Evolutionary conservation across 2,113 vertebrate species (phyloP), one percentile per base, ranked within the genome.

Genomic region (Ondatra zibethicus): DNA sequence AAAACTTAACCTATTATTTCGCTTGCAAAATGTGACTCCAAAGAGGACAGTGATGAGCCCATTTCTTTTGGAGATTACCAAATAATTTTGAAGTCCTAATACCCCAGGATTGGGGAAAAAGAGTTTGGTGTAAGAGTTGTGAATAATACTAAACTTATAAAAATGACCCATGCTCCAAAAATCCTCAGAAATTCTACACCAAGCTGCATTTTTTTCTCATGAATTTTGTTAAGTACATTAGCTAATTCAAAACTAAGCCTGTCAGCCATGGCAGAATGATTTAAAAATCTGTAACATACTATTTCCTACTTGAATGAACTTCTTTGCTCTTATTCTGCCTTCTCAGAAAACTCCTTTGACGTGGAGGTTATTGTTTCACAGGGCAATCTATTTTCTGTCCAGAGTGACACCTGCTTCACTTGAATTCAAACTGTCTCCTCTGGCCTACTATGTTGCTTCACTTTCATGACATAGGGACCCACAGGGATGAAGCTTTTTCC

Each of bases 381-480:
- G 78, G 17, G n/a, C 11, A 66, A 77, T 88, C 2, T 36, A 36
- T 39, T 94, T 78, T n/a, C 21, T 47, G n/a, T 92, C 72, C 78
- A 68, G 12, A 36, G 0, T 47, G 1, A 0, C 9, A 45, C 36
- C 13, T 12, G 13, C 6, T 3, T 19, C 19, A 29, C 58, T 29
- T 66, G 23, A 84, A 17, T 45, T 11, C 39, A 76, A 66, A 50
- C 14, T 55, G 0, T n/a, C 25, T 68, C 88, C 8, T 85, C n/a
- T 66, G 7, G n/a, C 5, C 5, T 70, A 73, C 77, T 2, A 3
- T 1, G 6, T 4, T 82, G 88, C 25, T 17, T n/a, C n/a, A 65
- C 27, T 58, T 3, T 61, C 61, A 66, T 77, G 45, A 93, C 58
- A 2, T 25, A 77, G 65, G 68, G 19, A 80, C 6, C 42, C 36